These are phyloP conservation scores for Erithacus rubecula DNA, from an alignment of 2,797 vertebrate species.

Conservation along the genomic window DNA sequence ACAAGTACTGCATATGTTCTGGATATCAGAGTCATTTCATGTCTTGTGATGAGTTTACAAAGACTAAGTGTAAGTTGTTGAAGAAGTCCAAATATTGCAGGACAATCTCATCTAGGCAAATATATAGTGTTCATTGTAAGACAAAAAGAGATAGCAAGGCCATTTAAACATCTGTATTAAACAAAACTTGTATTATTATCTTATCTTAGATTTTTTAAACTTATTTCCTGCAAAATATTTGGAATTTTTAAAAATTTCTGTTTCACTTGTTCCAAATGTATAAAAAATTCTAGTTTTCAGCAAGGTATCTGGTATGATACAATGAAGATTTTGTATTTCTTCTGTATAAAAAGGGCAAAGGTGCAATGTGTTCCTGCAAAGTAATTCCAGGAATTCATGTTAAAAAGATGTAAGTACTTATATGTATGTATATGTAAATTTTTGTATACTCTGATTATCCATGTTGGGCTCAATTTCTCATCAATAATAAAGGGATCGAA, in stretches of 20 bases:
- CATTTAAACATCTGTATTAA: neutral
- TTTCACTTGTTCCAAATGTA: neutral
- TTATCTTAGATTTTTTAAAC: neutral
- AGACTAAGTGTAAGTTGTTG: neutral
- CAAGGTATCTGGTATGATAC: neutral
- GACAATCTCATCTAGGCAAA: neutral
- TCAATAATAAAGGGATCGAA: rapidly evolving
- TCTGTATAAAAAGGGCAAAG: neutral
- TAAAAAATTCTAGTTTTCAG: neutral
- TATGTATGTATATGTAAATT: neutral
- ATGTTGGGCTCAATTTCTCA: neutral
- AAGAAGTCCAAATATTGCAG: neutral
- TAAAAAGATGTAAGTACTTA: neutral
- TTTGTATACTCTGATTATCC: neutral
- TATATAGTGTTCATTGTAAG: neutral
- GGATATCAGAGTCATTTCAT: neutral
- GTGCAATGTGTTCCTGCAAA: neutral
- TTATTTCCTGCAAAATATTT: neutral
- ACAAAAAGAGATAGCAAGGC: neutral
- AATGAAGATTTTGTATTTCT: neutral
- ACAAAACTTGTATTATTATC: neutral
- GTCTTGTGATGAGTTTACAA: neutral
- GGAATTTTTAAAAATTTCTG: neutral
- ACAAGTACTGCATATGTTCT: neutral
- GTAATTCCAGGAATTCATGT: neutral